These are phyloP conservation scores for Chlamydotis undulata DNA, from an alignment of 2,113 vertebrate genomes.

Conservation along the genomic window DNA sequence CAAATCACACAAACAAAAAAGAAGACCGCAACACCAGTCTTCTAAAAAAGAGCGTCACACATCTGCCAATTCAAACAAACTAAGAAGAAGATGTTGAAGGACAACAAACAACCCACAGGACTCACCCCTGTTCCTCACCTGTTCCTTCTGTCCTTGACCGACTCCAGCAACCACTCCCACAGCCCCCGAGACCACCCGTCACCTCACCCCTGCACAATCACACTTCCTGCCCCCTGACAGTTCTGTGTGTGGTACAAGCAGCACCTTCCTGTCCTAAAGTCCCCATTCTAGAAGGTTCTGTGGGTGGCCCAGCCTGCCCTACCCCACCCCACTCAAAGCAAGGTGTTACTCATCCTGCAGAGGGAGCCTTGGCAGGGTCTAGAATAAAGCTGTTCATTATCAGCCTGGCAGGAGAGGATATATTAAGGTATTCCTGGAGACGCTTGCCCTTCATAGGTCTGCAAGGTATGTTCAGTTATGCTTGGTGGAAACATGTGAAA, in stretches of 20 bases:
- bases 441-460: accelerated
- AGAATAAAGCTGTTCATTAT: accelerated
- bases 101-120: accelerated
- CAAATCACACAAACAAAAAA: not conserved
- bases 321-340: no score
- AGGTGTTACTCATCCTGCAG: accelerated
- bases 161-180: accelerated
- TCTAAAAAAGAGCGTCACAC: accelerated
- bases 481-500: accelerated
- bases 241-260: accelerated
- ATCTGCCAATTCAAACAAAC: accelerated
- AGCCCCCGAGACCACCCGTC: accelerated
- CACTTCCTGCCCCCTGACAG: accelerated
- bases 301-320: accelerated
- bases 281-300: not conserved
- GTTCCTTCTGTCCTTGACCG: accelerated
- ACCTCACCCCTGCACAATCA: accelerated
- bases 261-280: accelerated
- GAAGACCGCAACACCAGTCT: accelerated
- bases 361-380: accelerated
- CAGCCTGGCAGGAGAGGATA: accelerated
- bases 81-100: no score
- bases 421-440: accelerated
- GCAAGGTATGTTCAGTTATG: accelerated
- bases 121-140: accelerated